Evolutionary conservation across 2,113 vertebrate species (phyloP).

Genomic region (Poecile atricapillus): DNA sequence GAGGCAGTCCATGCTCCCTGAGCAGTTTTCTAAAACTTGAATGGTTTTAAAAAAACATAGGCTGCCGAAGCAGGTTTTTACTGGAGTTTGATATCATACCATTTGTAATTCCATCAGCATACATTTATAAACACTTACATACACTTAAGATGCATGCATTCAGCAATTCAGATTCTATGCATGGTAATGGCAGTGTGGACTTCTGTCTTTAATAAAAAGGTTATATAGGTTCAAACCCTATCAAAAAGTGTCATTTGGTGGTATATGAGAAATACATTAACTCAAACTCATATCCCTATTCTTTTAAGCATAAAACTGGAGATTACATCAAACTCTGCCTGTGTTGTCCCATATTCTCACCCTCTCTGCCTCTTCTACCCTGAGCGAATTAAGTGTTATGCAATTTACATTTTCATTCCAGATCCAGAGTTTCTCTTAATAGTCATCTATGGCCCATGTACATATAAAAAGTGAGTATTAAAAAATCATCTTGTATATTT

Average conservation of each 20-base stretch:
- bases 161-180: neutral
- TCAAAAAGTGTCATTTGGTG: neutral
- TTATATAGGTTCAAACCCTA: neutral
- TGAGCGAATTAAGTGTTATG: neutral
- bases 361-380: neutral
- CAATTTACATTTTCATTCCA: neutral
- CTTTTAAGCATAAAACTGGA: neutral
- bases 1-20: neutral
- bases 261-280: neutral
- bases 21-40: neutral
- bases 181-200: fast-evolving
- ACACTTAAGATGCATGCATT: neutral
- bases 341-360: neutral
- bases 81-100: neutral
- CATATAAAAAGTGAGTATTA: neutral
- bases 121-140: neutral
- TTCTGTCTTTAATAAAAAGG: neutral
- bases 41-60: neutral
- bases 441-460: fast-evolving
- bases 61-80: neutral
- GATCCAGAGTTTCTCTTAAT: neutral
- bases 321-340: neutral
- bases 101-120: neutral
- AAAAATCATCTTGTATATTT: neutral
- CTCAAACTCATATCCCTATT: neutral